Percentiles rank a stretch among this genome's conserved stretches.
These are phyloP conservation scores for Drosophila bocki DNA, from an alignment of 1,140 invertebrate species.

Conservation along the genomic window DNA sequence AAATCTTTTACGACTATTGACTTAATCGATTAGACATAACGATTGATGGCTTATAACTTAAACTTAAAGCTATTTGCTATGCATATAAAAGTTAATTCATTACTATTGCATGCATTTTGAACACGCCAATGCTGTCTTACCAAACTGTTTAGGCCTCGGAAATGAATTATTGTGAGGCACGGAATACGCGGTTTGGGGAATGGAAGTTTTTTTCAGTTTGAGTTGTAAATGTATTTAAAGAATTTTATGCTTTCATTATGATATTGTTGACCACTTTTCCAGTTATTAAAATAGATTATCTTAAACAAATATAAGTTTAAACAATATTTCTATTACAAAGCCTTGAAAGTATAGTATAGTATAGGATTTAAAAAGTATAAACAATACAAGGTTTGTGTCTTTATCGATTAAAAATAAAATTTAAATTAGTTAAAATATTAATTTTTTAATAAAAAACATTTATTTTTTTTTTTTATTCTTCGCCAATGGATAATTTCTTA, in stretches of 20 bases:
- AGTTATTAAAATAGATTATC: too few relatives aligned
- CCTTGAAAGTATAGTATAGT: too few relatives aligned
- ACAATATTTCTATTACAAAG: too few relatives aligned
- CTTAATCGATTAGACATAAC: constrained; percentile 1
- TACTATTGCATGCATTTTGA: constrained; percentile 1
- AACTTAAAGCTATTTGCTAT: neutral
- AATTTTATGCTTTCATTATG: neutral
- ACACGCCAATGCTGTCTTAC: neutral
- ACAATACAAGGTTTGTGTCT: neutral
- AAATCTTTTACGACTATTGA: neutral
- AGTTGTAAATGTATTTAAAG: neutral
- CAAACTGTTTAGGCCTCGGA: neutral
- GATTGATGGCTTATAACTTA: constrained; percentile 1
- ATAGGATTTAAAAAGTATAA: neutral
- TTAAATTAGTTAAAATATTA: neutral
- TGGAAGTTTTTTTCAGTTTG: neutral
- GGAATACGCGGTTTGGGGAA: neutral
- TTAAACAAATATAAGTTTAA: neutral
- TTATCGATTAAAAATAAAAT: neutral
- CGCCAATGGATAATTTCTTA: neutral
- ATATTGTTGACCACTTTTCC: neutral
- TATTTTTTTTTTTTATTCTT: neutral
- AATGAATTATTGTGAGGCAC: neutral
- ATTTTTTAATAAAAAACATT: neutral
- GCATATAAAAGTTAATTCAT: constrained; percentile 4